Conservation (phyloP, 1,140 invertebrate species). For the Augochlora pura region DNA sequence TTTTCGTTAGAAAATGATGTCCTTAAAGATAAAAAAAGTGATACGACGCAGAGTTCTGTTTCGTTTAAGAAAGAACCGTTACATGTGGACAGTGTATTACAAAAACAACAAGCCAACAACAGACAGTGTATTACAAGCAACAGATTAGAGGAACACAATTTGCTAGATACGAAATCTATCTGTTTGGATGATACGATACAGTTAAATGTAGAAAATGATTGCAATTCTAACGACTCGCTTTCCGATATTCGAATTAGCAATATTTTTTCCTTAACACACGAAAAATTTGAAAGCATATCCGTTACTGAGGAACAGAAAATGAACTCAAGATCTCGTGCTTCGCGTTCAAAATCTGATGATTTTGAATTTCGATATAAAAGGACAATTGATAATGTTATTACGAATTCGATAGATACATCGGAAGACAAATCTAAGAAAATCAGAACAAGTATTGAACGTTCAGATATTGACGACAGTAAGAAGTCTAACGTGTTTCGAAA, state of each 20-base stretch:
- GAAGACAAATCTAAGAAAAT: slow-evolving; percentile 19
- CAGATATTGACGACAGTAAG: neutral
- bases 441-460: neutral
- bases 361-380: slow-evolving; percentile 21
- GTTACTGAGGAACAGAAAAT: neutral
- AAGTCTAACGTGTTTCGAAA: neutral
- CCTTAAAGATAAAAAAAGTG: neutral
- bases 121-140: slow-evolving; percentile 4
- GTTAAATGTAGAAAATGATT: neutral
- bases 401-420: neutral
- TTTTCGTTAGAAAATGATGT: neutral
- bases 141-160: neutral
- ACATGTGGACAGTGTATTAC: neutral
- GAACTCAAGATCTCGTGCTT: neutral
- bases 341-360: neutral
- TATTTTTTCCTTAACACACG: slow-evolving; percentile 64
- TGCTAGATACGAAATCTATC: neutral
- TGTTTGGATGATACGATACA: neutral
- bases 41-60: neutral
- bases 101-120: too few relatives aligned
- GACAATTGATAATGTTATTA: slow-evolving; percentile 1
- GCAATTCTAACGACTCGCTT: neutral
- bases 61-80: neutral
- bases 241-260: slow-evolving; percentile 69
- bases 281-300: slow-evolving; percentile 50